These are phyloP conservation scores for Heterochromis multidens DNA, from an alignment of 2,113 vertebrate genomes.

Conservation along the genomic window DNA sequence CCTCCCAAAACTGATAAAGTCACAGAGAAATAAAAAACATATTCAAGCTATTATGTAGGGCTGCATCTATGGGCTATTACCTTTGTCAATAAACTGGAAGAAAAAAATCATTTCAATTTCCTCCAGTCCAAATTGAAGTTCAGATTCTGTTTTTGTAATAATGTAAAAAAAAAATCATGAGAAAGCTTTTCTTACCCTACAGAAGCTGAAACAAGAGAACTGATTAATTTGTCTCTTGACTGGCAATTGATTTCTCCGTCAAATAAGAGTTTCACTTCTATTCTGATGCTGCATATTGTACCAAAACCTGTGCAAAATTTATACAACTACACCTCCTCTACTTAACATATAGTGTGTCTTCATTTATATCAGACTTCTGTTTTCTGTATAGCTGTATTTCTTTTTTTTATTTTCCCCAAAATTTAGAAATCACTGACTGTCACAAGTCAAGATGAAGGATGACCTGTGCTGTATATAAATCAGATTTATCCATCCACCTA, in stretches of 20 bases:
- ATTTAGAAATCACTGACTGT: not conserved
- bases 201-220: not conserved
- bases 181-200: accelerated
- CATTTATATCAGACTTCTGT: accelerated
- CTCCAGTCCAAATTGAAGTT: accelerated
- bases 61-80: accelerated
- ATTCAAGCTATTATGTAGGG: not conserved
- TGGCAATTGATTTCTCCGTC: not conserved
- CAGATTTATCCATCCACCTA: not conserved
- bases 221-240: not conserved
- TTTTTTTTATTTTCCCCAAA: not conserved
- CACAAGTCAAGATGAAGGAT: not conserved
- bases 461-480: not conserved
- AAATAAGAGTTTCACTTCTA: not conserved
- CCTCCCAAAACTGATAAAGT: not conserved
- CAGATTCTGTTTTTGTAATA: not conserved
- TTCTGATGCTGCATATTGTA: not conserved
- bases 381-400: not conserved
- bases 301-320: not conserved
- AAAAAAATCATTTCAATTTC: not conserved
- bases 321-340: not conserved
- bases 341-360: not conserved
- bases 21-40: accelerated
- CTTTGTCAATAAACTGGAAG: accelerated
- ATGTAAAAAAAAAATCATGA: not conserved